Conservation (phyloP, 2,113 vertebrate species). For the Mionectes macconnelli region DNA sequence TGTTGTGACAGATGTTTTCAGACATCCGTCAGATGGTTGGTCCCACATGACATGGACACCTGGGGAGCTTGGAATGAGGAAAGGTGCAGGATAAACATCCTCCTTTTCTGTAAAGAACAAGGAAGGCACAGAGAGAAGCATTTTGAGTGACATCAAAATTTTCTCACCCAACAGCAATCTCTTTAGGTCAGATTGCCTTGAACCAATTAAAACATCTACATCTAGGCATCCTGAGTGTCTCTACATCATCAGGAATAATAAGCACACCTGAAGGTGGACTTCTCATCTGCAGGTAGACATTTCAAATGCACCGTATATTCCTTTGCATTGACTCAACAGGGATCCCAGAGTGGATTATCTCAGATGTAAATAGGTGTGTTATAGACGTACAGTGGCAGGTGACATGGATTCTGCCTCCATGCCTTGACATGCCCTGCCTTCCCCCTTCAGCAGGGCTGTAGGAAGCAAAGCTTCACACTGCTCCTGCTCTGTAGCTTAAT, state of each 20-base stretch:
- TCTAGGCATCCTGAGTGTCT: neutral
- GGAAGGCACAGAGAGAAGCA: neutral
- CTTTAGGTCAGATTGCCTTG: neutral
- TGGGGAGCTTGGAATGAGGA: neutral
- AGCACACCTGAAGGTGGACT: neutral
- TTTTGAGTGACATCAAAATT: neutral
- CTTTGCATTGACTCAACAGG: neutral
- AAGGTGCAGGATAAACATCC: neutral
- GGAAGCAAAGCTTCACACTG: accelerated
- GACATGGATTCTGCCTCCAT: neutral
- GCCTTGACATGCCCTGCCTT: neutral
- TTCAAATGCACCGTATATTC: neutral
- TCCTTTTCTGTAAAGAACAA: neutral
- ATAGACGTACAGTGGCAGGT: neutral
- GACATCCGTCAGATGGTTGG: neutral
- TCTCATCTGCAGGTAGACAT: neutral
- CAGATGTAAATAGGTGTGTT: neutral
- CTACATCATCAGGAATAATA: neutral
- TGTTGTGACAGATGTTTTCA: neutral
- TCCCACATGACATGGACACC: neutral
- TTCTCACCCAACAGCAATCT: neutral
- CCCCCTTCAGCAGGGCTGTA: neutral
- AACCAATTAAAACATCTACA: neutral
- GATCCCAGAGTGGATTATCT: neutral
- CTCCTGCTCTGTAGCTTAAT: neutral